Conservation (phyloP, 2,888 invertebrate genomes). For the Slavum lentiscoides region DNA sequence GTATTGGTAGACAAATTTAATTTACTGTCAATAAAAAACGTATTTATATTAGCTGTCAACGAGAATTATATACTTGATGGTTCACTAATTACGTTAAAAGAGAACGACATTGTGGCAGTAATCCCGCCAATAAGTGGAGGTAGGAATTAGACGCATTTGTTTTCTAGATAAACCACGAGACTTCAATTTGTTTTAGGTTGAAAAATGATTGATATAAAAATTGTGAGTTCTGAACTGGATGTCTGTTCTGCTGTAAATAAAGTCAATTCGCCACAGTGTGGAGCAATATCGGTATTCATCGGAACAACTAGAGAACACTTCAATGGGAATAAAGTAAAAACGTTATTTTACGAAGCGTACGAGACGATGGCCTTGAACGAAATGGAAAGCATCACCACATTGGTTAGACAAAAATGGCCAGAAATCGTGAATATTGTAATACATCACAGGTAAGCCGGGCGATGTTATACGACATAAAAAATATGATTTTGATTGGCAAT, state of each 20-base stretch:
- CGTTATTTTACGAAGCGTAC: constrained; percentile 91
- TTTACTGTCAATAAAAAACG: constrained; percentile 70
- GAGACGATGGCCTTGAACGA: constrained; percentile 86
- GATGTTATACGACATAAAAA: neutral
- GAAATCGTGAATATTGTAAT: constrained; percentile 80
- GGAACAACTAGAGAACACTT: constrained; percentile 87
- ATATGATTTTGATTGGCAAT: neutral
- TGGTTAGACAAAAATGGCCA: constrained; percentile 74
- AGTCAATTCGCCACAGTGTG: constrained; percentile 74
- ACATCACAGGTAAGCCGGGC: constrained; percentile 76
- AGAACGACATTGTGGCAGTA: constrained; percentile 82
- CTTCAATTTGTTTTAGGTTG: constrained; percentile 43
- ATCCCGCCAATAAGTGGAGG: constrained; percentile 96
- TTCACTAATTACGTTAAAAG: constrained; percentile 64
- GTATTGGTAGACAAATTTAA: constrained; percentile 67
- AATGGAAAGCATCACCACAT: constrained; percentile 75
- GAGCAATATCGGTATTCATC: constrained; percentile 86
- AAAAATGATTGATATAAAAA: constrained; percentile 50
- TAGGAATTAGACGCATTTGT: constrained; percentile 59
- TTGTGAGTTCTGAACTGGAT: constrained; percentile 62
- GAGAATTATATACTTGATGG: constrained; percentile 73
- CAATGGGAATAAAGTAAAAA: constrained; percentile 76
- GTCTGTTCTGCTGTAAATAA: constrained; percentile 70
- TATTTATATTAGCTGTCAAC: constrained; percentile 80
- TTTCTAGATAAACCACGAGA: neutral